Percentiles rank a stretch among this genome's conserved stretches.
Conservation (phyloP, 1,140 invertebrate species). For the Zelostemma sp. region DNA sequence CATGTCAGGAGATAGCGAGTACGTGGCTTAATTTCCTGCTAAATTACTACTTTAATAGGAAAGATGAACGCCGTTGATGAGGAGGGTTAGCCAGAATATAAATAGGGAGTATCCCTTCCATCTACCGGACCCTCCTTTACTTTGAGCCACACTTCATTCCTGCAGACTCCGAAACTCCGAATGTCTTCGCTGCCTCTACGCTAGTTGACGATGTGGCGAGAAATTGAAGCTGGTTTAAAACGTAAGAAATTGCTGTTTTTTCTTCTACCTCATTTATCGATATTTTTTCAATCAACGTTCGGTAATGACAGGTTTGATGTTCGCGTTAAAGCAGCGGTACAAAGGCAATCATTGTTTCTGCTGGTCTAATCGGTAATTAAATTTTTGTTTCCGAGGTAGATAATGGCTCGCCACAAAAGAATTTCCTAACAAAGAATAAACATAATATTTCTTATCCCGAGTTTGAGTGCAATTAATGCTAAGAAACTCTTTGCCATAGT, state of each 20-base stretch:
- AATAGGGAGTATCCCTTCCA: conserved; percentile 63
- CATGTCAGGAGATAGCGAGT: conserved; percentile 62
- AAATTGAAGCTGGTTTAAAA: conserved; percentile 25
- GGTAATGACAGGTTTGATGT: background rate
- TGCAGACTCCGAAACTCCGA: conserved; percentile 24
- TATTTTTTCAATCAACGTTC: background rate
- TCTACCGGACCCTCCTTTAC: conserved; percentile 38
- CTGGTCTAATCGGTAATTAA: conserved; percentile 47
- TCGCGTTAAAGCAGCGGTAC: background rate
- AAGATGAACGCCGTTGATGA: conserved; percentile 71
- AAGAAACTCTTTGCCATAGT: conserved; percentile 61
- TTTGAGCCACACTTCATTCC: conserved; percentile 33
- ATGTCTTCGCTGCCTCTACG: conserved; percentile 28
- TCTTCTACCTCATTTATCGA: background rate
- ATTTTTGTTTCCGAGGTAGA: conserved; percentile 54
- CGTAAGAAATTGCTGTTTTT: conserved; percentile 7
- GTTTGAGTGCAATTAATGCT: conserved; percentile 63
- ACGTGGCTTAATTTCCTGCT: conserved; percentile 72
- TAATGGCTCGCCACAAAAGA: conserved; percentile 46
- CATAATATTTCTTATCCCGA: conserved; percentile 63
- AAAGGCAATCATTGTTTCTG: conserved; percentile 4
- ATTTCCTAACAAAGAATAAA: conserved; percentile 57
- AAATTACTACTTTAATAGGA: conserved; percentile 73
- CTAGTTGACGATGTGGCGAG: conserved; percentile 55
- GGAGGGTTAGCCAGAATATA: conserved; percentile 71